Evolutionary conservation across 2,797 vertebrate genomes (phyloP).

Genomic region (Pipistrellus pygmaeus): DNA sequence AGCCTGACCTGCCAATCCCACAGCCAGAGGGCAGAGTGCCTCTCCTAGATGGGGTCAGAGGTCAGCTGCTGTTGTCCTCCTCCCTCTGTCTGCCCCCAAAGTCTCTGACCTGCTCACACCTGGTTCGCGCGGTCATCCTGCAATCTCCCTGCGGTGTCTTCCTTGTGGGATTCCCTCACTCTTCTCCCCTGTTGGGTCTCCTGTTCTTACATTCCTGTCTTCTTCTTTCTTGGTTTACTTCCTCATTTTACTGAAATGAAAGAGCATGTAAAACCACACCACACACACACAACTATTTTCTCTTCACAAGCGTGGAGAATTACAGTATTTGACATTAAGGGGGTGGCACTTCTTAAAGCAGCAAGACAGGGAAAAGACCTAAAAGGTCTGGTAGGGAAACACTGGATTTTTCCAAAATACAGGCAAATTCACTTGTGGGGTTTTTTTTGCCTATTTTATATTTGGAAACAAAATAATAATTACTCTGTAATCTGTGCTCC

Average conservation of each 20-base stretch:
- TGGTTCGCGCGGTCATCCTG: not conserved
- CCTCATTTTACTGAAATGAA: not conserved
- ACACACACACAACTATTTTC: not conserved
- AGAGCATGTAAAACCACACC: not conserved
- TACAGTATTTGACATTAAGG: not conserved
- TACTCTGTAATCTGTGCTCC: not conserved
- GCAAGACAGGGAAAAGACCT: not conserved
- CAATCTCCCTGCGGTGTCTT: not conserved
- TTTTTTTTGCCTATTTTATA: not conserved
- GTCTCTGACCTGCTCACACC: not conserved
- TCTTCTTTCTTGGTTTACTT: conserved; percentile 3
- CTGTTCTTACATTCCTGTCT: not conserved
- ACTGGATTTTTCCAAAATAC: not conserved
- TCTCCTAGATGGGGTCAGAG: not conserved
- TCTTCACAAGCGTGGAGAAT: not conserved
- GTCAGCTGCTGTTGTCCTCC: not conserved
- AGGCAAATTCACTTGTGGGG: not conserved
- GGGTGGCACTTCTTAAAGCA: not conserved
- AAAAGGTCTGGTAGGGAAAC: not conserved
- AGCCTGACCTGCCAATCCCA: not conserved
- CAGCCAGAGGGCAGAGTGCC: not conserved
- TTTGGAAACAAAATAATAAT: conserved; percentile 39
- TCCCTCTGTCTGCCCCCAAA: not conserved
- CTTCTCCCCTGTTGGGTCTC: not conserved
- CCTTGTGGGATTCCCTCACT: not conserved